Percentiles rank a stretch among this genome's conserved stretches.
These are phyloP conservation scores for Callitettix versicolor DNA, from an alignment of 1,140 invertebrate species.

Conservation along the genomic window DNA sequence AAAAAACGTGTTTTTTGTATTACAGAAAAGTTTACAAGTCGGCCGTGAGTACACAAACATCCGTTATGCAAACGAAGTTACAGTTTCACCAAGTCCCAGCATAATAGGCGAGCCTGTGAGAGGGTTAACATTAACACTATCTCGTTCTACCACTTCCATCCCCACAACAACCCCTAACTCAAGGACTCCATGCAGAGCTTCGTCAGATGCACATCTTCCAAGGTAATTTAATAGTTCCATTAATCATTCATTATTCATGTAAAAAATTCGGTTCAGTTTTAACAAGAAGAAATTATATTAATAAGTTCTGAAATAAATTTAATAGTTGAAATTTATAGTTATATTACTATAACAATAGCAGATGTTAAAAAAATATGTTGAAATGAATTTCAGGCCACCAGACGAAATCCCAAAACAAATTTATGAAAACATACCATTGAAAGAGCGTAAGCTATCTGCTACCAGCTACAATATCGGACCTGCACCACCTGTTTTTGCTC, in stretches of 20 bases:
- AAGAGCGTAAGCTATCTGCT: constrained; percentile 28
- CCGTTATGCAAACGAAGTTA: constrained; percentile 37
- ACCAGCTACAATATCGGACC: constrained; percentile 29
- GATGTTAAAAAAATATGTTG: no score
- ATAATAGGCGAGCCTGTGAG: background rate
- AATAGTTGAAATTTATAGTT: no score
- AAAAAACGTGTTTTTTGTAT: no score
- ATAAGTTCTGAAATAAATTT: no score
- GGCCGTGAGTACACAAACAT: constrained; percentile 90
- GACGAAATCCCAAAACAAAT: constrained; percentile 33
- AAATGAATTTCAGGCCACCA: constrained; percentile 29
- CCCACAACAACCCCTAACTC: constrained; percentile 25
- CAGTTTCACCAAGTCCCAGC: background rate
- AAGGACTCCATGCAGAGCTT: constrained; percentile 15
- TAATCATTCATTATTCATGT: no score
- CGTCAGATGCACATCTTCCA: constrained; percentile 21
- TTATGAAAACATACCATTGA: constrained; percentile 35
- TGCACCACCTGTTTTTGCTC: constrained; percentile 22
- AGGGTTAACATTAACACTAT: constrained; percentile 20
- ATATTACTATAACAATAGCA: no score
- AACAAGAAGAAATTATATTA: no score
- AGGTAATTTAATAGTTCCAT: no score
- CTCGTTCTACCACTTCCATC: constrained; percentile 26
- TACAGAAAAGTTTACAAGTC: constrained; percentile 64
- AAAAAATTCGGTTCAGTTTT: no score